Evolutionary conservation across 37 sponge, comb jelly and placozoan genomes (phyloP).

Genomic region (Hormiphora californensis): DNA sequence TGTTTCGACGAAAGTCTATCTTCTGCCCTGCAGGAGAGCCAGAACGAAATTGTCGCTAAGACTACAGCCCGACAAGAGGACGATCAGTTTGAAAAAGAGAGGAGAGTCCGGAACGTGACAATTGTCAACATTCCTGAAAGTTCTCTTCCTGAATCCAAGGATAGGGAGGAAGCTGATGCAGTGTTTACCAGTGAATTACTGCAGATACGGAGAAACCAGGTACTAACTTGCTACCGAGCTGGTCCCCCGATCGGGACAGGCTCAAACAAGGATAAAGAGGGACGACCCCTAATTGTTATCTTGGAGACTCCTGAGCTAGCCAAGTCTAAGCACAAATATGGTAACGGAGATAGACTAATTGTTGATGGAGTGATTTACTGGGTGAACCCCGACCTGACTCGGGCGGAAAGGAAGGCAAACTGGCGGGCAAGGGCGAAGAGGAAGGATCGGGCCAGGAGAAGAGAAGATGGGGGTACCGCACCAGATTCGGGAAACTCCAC

Average conservation of each 20-base stretch:
- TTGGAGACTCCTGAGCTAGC: conserved; percentile 22
- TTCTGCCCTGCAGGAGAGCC: neutral
- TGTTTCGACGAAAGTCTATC: neutral
- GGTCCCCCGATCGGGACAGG: conserved; percentile 41
- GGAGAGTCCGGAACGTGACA: neutral
- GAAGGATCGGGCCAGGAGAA: too few species aligned
- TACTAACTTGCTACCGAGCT: neutral
- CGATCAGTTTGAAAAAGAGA: conserved; percentile 18
- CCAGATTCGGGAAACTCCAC: too few species aligned
- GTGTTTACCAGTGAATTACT: neutral
- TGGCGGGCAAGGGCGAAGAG: neutral
- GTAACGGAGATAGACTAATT: neutral
- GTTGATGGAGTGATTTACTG: conserved; percentile 4
- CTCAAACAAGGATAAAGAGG: neutral
- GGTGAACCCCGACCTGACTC: neutral
- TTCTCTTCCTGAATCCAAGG: neutral
- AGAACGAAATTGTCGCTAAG: neutral
- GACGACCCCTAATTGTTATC: conserved; percentile 8
- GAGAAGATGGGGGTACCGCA: too few species aligned
- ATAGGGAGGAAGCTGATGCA: neutral
- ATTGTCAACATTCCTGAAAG: neutral
- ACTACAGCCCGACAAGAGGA: conserved; percentile 4
- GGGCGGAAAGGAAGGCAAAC: neutral
- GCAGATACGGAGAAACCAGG: neutral
- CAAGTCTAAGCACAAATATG: neutral